These are phyloP conservation scores for Auanema sp. DNA, from an alignment of 2,888 invertebrate species.

Conservation along the genomic window DNA sequence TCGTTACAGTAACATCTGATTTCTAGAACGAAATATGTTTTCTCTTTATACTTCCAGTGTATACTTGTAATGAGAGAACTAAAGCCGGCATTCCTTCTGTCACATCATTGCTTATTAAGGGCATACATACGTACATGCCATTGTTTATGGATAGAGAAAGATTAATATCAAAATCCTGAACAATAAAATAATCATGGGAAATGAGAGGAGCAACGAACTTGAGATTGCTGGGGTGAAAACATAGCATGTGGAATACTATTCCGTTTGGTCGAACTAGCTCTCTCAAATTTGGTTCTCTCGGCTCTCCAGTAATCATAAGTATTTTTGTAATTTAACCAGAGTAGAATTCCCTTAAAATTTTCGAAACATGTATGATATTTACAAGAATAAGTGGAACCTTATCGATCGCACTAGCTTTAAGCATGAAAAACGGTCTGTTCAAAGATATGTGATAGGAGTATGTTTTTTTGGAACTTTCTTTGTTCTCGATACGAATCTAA, in stretches of 20 bases:
- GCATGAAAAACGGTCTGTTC: slow-evolving; percentile 88
- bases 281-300: slow-evolving; percentile 68
- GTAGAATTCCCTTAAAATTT: slow-evolving; percentile 76
- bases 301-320: slow-evolving; percentile 99
- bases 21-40: slow-evolving; percentile 8
- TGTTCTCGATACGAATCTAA: slow-evolving; percentile 52
- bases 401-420: slow-evolving; percentile 95
- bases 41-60: neutral
- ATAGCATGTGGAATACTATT: slow-evolving; percentile 17
- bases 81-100: slow-evolving; percentile 72
- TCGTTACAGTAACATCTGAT: slow-evolving; percentile 84
- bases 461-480: slow-evolving; percentile 43
- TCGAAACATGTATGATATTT: neutral
- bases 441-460: slow-evolving; percentile 73
- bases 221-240: slow-evolving; percentile 19
- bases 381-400: slow-evolving; percentile 68
- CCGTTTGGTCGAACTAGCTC: slow-evolving; percentile 6
- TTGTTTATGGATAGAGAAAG: slow-evolving; percentile 56
- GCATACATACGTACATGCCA: slow-evolving; percentile 63
- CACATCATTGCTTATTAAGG: slow-evolving; percentile 48
- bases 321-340: slow-evolving; percentile 98
- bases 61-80: slow-evolving; percentile 83
- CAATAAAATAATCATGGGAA: neutral
- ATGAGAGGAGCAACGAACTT: slow-evolving; percentile 6
- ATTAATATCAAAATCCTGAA: slow-evolving; percentile 49